Evolutionary conservation across 2,888 invertebrate genomes (phyloP).

Genomic region (Metacarcinus magister): DNA sequence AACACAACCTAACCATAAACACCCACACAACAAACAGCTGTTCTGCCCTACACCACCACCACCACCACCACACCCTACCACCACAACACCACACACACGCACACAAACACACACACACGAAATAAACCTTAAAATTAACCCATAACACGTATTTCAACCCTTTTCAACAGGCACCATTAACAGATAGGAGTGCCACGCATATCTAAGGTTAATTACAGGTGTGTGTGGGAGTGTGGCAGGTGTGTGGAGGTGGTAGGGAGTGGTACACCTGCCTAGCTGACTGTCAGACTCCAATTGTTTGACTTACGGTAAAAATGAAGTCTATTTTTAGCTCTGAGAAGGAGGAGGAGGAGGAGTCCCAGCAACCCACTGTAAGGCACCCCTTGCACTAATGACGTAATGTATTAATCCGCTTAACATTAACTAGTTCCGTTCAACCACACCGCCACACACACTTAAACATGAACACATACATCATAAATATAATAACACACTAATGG

Average conservation of each 20-base stretch:
- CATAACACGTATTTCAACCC: not conserved
- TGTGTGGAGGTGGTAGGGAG: not conserved
- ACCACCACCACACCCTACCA: not conserved
- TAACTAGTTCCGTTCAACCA: not conserved
- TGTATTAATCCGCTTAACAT: constrained; percentile 54
- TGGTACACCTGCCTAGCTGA: constrained; percentile 58
- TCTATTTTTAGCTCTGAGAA: constrained; percentile 73
- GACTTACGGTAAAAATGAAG: constrained; percentile 73
- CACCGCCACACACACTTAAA: not conserved
- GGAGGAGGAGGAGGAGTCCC: constrained; percentile 26
- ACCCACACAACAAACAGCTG: not conserved
- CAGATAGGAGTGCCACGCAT: not conserved
- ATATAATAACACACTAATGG: not conserved
- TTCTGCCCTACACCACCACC: not conserved
- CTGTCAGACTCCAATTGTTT: constrained; percentile 66
- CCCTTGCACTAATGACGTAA: constrained; percentile 66
- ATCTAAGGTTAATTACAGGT: not conserved
- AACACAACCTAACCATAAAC: not conserved
- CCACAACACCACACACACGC: not conserved
- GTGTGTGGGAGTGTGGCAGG: not conserved
- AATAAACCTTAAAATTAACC: not conserved
- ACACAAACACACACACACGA: not conserved
- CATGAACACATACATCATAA: not conserved
- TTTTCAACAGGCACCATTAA: not conserved
- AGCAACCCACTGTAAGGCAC: constrained; percentile 59